Conservation (phyloP, 2,113 vertebrate genomes). For the Drymodes brunneopygia region DNA sequence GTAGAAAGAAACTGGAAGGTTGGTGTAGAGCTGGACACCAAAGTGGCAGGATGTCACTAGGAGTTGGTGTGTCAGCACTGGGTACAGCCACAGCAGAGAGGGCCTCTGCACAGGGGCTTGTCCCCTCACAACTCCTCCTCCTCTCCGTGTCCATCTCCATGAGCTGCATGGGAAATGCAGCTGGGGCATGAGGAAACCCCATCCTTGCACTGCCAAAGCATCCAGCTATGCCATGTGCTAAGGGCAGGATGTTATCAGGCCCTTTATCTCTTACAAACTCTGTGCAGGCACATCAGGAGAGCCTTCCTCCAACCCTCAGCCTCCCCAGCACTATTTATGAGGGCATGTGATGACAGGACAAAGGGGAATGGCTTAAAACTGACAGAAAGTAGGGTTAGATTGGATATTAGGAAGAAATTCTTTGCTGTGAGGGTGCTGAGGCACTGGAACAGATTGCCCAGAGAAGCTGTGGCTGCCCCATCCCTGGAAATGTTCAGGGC, state of each 20-base stretch:
- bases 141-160: rapidly evolving
- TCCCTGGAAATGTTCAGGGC: neutral
- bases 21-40: neutral
- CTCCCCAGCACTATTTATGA: neutral
- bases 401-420: neutral
- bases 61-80: neutral
- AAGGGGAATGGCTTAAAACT: neutral
- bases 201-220: neutral
- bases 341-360: neutral
- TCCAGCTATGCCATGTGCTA: rapidly evolving
- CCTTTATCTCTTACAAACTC: neutral
- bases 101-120: neutral
- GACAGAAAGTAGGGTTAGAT: neutral
- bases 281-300: neutral
- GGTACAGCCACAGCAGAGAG: neutral
- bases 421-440: neutral
- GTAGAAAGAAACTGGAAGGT: neutral
- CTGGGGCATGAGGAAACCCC: neutral
- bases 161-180: neutral
- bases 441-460: neutral
- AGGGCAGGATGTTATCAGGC: neutral
- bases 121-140: rapidly evolving
- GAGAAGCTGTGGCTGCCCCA: neutral
- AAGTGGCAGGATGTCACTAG: neutral
- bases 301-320: neutral